Percentiles rank a stretch among this genome's conserved stretches.
Evolutionary conservation across 2,113 vertebrate genomes (phyloP).

Genomic region (Peucedramus taeniatus): DNA sequence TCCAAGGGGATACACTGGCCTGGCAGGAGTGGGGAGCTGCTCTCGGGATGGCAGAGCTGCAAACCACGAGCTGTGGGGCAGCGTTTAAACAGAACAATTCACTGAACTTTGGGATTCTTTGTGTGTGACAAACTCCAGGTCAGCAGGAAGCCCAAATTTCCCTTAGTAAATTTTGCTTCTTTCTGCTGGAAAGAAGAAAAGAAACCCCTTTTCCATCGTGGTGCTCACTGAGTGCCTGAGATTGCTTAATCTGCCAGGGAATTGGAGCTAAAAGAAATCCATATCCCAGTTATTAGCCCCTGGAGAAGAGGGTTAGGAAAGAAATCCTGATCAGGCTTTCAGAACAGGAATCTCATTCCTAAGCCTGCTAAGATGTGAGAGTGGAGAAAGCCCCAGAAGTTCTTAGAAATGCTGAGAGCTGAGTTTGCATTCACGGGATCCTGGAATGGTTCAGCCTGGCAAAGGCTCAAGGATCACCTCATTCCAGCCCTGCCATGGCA

Average conservation of each 20-base stretch:
- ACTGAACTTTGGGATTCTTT: background rate
- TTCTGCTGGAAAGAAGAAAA: background rate
- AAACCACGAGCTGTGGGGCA: background rate
- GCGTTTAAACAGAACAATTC: background rate
- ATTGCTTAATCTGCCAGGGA: background rate
- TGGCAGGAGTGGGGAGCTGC: background rate
- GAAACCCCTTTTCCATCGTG: background rate
- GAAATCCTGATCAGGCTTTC: background rate
- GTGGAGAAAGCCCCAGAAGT: background rate
- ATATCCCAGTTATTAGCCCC: background rate
- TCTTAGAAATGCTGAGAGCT: background rate
- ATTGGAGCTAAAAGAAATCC: background rate
- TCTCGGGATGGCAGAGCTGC: background rate
- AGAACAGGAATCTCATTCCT: background rate
- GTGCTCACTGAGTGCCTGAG: background rate
- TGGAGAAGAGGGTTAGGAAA: background rate
- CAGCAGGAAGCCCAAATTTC: background rate
- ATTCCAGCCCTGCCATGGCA: background rate
- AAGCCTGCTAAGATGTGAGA: background rate
- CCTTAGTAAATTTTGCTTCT: background rate
- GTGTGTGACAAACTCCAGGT: background rate
- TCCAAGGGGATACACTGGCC: background rate
- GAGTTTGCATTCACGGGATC: background rate
- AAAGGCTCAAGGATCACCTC: background rate
- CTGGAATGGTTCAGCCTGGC: background rate